Base-by-base conservation (phyloP, 2,113 vertebrate species). In the Rhombomys opimus region DNA sequence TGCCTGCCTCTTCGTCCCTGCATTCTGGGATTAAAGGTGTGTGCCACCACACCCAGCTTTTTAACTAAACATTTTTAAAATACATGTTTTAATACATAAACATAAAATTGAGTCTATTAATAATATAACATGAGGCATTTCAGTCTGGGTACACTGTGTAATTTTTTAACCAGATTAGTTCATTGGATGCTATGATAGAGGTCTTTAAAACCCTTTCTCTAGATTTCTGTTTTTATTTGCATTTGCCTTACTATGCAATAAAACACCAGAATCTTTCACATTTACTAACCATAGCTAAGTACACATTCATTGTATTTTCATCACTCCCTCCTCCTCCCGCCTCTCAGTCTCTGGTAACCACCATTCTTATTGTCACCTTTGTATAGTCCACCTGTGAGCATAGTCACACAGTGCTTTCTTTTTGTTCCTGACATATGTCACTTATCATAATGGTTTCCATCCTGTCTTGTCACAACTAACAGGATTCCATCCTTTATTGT, bases 301-400 rank as follows among this genome's bases (percentile, higher is more conserved):
- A 81, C 77, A 22, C 23, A 4, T 1, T 76, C 17, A 35, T 46
- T 2, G 23, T 11, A 3, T 4, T 7, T 0, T 1, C 6, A 41
- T 54, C 46, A 13, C 54, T 38, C 6, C 50, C n/a, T 38, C 23
- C 5, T 12, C 7, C 35, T 52, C 2, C 5, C 17, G 30, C 38
- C 17, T 4, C 17, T 0, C 57, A 23, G 57, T 25, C 25, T 73
- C 76, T 54, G 35, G 25, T 12, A 32, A 17, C 68, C 12, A 35
- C 10, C 32, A 1, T 32, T 30, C 11, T 46, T 15, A 5, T 57
- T 54, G 67, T 90, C 57, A 75, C 27, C 14, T 32, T 76, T 67
- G 12, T 9, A 32, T 25, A 27, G 67, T 22, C 20, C 30, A 54
- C 22, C 30, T 30, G 10, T 17, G 41, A 75, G 7, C 25, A 12